Conservation (phyloP, 2,888 invertebrate species). For the Diploptera punctata region DNA sequence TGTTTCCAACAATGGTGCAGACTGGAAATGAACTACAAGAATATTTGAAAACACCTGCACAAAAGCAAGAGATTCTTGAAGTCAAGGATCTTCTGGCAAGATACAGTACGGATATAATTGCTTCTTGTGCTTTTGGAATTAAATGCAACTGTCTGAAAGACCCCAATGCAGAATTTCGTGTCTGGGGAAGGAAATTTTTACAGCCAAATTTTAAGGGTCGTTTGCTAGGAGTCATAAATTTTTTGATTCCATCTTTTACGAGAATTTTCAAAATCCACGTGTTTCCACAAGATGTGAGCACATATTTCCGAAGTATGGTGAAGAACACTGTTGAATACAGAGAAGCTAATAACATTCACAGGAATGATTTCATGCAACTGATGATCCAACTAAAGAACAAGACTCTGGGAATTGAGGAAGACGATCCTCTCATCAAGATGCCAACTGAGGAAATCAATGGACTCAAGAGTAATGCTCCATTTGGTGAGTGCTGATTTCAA, state of each 20-base stretch:
- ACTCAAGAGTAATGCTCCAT: neutral
- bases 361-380: conserved; percentile 46
- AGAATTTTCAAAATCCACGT: conserved; percentile 26
- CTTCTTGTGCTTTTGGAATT: conserved; percentile 59
- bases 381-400: conserved; percentile 42
- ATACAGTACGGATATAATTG: too few relatives aligned
- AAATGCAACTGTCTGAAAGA: conserved; percentile 51
- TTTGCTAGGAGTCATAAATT: conserved; percentile 48
- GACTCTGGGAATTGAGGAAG: conserved; percentile 20
- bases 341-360: too few relatives aligned
- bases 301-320: conserved; percentile 56
- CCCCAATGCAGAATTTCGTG: conserved; percentile 52
- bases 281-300: neutral
- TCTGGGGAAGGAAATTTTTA: conserved; percentile 47
- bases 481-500: too few relatives aligned
- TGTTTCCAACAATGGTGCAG: too few relatives aligned
- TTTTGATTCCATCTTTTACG: neutral
- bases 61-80: conserved; percentile 51
- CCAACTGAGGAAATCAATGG: neutral
- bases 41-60: conserved; percentile 53
- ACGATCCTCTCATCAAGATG: too few relatives aligned
- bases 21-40: too few relatives aligned
- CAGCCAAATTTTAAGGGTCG: conserved; percentile 48
- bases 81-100: conserved; percentile 47
- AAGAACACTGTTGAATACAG: too few relatives aligned